These are phyloP conservation scores for Phalangium opilio DNA, from an alignment of 2,888 invertebrate genomes.

Conservation along the genomic window DNA sequence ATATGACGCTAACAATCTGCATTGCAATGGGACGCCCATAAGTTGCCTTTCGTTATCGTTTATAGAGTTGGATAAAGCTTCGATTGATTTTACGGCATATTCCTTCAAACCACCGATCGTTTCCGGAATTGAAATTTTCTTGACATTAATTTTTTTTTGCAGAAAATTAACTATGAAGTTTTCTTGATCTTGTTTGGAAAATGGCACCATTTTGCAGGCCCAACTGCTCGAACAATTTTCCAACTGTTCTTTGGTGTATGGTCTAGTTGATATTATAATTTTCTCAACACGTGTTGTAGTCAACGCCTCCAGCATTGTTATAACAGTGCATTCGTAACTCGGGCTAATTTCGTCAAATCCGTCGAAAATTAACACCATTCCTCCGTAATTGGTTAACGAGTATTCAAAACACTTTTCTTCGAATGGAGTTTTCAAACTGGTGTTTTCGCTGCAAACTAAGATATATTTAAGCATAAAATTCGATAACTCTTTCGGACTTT, in stretches of 20 bases:
- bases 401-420: background rate
- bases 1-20: too few species aligned
- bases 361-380: conserved; percentile 1
- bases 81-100: too few species aligned
- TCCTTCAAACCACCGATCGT: too few species aligned
- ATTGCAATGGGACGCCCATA: too few species aligned
- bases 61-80: too few species aligned
- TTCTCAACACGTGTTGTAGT: background rate
- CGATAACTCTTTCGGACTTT: background rate
- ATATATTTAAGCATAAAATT: background rate
- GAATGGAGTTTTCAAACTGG: background rate
- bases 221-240: background rate
- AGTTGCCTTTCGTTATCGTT: too few species aligned
- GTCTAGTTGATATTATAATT: conserved; percentile 1
- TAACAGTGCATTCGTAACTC: background rate
- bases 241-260: background rate
- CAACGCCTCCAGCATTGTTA: background rate
- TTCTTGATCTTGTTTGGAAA: background rate
- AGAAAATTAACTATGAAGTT: background rate
- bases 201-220: background rate
- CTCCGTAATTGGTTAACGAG: background rate
- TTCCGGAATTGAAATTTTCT: too few species aligned
- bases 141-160: background rate
- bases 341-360: conserved; percentile 1
- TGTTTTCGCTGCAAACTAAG: too few species aligned